Evolutionary conservation across 2,797 vertebrate genomes (phyloP).

Genomic region (Aselliscus stoliczkanus): DNA sequence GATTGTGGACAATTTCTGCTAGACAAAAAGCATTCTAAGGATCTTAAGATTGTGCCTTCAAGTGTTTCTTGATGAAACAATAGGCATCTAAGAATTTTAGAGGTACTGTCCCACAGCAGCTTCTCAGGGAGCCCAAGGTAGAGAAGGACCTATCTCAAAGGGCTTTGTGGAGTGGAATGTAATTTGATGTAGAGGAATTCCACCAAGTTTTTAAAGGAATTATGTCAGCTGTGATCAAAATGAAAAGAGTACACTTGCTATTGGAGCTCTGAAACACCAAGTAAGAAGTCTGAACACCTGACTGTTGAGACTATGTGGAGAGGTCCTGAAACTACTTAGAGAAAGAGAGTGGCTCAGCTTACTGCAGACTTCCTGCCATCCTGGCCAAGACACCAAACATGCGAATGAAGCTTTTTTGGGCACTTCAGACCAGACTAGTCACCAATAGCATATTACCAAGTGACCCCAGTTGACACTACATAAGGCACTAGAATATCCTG

Average conservation of each 20-base stretch:
- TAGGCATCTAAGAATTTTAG: not conserved
- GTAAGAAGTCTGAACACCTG: not conserved
- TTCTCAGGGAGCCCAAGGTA: not conserved
- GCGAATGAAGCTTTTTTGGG: not conserved
- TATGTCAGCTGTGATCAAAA: not conserved
- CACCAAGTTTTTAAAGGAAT: not conserved
- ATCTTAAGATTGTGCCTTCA: not conserved
- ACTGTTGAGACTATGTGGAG: not conserved
- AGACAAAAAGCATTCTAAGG: not conserved
- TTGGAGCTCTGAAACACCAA: not conserved
- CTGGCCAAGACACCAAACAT: not conserved
- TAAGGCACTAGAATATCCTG: not conserved
- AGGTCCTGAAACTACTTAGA: not conserved
- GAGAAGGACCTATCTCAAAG: not conserved
- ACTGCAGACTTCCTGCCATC: not conserved
- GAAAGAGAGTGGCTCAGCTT: not conserved
- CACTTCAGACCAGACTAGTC: not conserved
- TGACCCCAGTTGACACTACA: not conserved
- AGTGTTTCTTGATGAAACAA: not conserved
- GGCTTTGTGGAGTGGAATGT: not conserved
- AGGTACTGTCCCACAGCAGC: not conserved
- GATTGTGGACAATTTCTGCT: not conserved
- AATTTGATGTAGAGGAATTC: not conserved
- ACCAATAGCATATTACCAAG: not conserved
- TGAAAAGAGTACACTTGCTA: not conserved